Percentiles rank a stretch among this genome's conserved stretches.
Evolutionary conservation across 2,888 invertebrate genomes (phyloP).

Genomic region (Latheticus oryzae): DNA sequence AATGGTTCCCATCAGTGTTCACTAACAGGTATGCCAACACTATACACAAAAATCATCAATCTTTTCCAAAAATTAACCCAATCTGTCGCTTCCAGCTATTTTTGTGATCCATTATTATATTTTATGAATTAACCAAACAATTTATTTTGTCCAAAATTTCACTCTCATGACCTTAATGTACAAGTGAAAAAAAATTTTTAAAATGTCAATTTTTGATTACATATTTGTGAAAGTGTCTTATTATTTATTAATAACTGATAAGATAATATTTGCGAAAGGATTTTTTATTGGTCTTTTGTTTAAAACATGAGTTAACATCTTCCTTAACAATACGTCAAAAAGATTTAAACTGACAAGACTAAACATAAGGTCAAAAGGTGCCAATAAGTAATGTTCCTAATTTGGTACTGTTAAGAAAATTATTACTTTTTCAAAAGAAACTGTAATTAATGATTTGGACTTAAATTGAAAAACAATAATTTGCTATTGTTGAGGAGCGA

Average conservation of each 20-base stretch:
- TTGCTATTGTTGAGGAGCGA: too few relatives aligned
- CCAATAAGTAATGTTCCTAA: conserved; percentile 3
- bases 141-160: too few relatives aligned
- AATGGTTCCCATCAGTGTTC: conserved; percentile 56
- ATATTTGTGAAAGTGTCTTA: neutral
- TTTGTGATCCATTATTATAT: too few relatives aligned
- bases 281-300: too few relatives aligned
- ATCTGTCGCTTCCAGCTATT: too few relatives aligned
- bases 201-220: neutral
- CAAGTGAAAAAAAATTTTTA: conserved; percentile 2
- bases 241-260: too few relatives aligned
- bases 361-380: conserved; percentile 10
- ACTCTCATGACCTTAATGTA: conserved; percentile 9
- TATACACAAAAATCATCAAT: conserved; percentile 1
- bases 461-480: conserved; percentile 10
- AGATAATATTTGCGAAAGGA: too few relatives aligned
- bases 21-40: conserved; percentile 35
- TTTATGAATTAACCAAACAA: too few relatives aligned
- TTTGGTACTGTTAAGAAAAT: conserved; percentile 12
- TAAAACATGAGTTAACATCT: too few relatives aligned
- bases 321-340: conserved; percentile 7
- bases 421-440: conserved; percentile 8
- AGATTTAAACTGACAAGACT: conserved; percentile 11
- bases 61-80: too few relatives aligned
- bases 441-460: conserved; percentile 4